Conservation (phyloP, 2,797 vertebrate genomes). For the Coccyzus lansbergi region DNA sequence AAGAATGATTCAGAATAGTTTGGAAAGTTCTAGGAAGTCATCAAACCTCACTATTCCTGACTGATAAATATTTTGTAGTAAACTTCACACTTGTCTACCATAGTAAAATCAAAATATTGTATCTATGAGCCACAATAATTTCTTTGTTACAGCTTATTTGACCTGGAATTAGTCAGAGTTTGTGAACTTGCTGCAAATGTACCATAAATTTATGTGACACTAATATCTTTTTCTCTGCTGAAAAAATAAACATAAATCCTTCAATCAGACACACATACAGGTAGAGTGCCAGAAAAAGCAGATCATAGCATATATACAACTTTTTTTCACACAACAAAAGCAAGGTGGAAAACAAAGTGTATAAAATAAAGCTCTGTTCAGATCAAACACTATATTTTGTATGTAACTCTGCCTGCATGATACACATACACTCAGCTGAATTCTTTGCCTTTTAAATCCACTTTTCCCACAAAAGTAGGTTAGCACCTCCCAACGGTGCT, state of each 20-base stretch:
- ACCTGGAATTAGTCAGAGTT: not conserved
- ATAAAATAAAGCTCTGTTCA: not conserved
- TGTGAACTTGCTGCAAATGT: not conserved
- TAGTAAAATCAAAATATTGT: not conserved
- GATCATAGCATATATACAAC: not conserved
- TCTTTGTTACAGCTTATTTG: not conserved
- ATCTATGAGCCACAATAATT: not conserved
- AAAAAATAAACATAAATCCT: not conserved
- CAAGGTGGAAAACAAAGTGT: not conserved
- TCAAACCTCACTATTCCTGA: not conserved
- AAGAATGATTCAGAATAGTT: not conserved
- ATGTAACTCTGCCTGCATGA: not conserved
- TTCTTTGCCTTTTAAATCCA: not conserved
- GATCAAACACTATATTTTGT: not conserved
- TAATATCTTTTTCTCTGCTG: not conserved
- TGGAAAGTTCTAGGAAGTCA: slow-evolving; percentile 10
- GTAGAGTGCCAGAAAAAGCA: not conserved
- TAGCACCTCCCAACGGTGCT: not conserved
- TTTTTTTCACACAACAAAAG: not conserved
- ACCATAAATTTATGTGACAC: not conserved
- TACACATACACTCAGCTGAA: not conserved
- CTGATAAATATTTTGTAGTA: slow-evolving; percentile 1
- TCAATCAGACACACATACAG: not conserved
- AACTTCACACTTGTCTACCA: not conserved
- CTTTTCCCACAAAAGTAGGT: not conserved